Conservation (phyloP, 2,113 vertebrate genomes). For the Hypocryptadius cinnamomeus region DNA sequence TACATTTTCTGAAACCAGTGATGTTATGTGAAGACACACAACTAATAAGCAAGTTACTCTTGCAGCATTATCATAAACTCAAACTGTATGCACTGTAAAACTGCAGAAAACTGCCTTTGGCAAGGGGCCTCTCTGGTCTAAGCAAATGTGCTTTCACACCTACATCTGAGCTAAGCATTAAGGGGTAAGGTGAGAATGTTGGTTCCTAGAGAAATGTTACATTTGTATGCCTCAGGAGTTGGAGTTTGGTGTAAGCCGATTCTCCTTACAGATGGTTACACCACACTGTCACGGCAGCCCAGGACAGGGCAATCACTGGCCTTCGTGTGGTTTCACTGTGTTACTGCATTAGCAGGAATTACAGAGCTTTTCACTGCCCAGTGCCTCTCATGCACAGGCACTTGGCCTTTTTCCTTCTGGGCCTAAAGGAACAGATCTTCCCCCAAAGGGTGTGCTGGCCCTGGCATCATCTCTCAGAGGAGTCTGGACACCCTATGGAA, state of each 20-base stretch:
- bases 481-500: neutral
- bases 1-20: neutral
- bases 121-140: neutral
- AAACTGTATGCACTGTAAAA: neutral
- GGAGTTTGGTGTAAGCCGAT: neutral
- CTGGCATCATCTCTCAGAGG: neutral
- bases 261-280: neutral
- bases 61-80: neutral
- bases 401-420: neutral
- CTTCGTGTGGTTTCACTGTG: neutral
- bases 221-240: neutral
- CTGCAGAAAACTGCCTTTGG: neutral
- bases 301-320: neutral
- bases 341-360: neutral
- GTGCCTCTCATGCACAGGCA: neutral
- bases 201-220: neutral
- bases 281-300: neutral
- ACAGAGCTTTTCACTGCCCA: neutral
- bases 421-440: neutral
- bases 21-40: neutral
- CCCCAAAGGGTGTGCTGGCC: neutral
- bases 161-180: neutral
- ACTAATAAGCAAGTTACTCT: neutral
- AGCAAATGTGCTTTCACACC: neutral
- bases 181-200: neutral